Conservation (phyloP, 2,888 invertebrate species). For the Chymomyza caudatula region DNA sequence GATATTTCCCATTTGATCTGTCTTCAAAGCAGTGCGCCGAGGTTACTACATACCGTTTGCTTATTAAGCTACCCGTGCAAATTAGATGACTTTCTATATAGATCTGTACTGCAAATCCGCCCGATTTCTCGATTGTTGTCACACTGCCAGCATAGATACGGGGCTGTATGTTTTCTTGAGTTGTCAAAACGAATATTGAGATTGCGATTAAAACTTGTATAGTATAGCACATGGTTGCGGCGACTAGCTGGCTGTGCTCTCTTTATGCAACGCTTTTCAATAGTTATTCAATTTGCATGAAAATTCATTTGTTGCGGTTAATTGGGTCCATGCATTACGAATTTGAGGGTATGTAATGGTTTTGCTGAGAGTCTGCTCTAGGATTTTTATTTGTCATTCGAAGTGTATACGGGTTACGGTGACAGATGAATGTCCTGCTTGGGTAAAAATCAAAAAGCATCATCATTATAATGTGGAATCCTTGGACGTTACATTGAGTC, state of each 20-base stretch:
- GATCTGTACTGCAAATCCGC: conserved; percentile 32
- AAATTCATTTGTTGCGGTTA: too few relatives aligned
- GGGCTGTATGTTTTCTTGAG: not conserved
- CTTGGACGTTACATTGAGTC: too few relatives aligned
- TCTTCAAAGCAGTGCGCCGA: conserved; percentile 42
- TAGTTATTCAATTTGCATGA: not conserved
- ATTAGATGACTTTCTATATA: not conserved
- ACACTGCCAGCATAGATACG: conserved; percentile 24
- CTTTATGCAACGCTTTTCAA: not conserved
- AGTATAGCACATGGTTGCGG: not conserved
- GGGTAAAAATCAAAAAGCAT: too few relatives aligned
- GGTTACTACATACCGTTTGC: conserved; percentile 19
- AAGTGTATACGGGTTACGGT: too few relatives aligned
- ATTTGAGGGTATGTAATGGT: too few relatives aligned
- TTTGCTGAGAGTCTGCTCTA: too few relatives aligned
- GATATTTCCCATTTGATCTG: not conserved
- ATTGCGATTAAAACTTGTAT: not conserved
- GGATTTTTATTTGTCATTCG: too few relatives aligned
- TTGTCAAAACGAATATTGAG: too few relatives aligned
- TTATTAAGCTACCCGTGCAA: conserved; percentile 36
- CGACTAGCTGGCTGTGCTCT: not conserved
- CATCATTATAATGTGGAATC: too few relatives aligned
- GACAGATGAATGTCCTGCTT: too few relatives aligned
- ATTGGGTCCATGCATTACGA: too few relatives aligned
- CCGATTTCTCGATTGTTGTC: not conserved